phyloP scores from a whole-genome alignment of 2,888 invertebrate species.

The Melipona beecheii region DNA sequence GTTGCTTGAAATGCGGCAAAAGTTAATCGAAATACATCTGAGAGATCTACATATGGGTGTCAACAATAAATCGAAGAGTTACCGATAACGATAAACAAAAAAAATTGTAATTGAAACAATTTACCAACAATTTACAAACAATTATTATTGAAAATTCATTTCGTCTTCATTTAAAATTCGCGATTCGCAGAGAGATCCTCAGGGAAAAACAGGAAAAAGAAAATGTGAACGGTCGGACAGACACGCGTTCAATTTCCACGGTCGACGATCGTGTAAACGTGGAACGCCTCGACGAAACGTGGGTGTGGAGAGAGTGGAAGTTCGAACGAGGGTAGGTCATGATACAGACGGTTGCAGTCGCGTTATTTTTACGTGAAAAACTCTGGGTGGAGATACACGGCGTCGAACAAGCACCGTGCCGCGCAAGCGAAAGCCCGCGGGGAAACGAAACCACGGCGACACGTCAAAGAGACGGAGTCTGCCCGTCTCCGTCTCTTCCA shows the following conservation, averaged over 20 bases:
- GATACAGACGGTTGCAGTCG: constrained; percentile 34
- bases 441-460: constrained; percentile 44
- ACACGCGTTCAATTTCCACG: not conserved
- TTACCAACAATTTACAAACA: not conserved
- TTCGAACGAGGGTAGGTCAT: constrained; percentile 61
- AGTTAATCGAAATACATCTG: no score
- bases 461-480: constrained; percentile 55
- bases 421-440: constrained; percentile 34
- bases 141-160: not conserved
- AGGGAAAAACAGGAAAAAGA: not conserved
- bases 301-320: constrained; percentile 1
- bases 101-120: no score
- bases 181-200: not conserved
- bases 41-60: no score
- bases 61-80: no score
- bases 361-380: constrained; percentile 68
- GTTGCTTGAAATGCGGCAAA: no score
- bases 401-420: constrained; percentile 20
- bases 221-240: not conserved
- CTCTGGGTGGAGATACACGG: constrained; percentile 37
- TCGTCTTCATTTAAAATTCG: not conserved
- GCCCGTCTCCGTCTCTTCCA: not conserved
- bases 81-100: no score
- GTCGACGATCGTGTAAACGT: constrained; percentile 5
- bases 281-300: not conserved